These are phyloP conservation scores for Bubo bubo DNA, from an alignment of 2,113 vertebrate species.

Conservation along the genomic window DNA sequence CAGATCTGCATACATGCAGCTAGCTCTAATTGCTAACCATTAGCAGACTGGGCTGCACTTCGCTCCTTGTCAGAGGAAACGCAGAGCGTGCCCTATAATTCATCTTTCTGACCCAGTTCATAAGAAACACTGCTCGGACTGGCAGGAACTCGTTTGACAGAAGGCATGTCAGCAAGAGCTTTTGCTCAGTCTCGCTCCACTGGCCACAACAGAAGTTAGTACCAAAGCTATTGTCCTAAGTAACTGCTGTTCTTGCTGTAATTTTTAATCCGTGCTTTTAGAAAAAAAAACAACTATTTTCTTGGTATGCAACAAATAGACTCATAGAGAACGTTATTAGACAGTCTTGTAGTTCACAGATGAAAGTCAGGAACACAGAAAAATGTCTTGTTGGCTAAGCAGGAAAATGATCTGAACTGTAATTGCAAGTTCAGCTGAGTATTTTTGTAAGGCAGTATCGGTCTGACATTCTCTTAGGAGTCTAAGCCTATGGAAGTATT, in stretches of 20 bases:
- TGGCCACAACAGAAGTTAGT: background rate
- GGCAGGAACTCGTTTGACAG: conserved; percentile 24
- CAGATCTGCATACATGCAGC: background rate
- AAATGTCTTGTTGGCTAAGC: background rate
- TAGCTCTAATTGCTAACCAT: background rate
- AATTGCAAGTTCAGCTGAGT: background rate
- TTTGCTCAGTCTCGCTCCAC: conserved; percentile 36
- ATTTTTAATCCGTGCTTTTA: background rate
- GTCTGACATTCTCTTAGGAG: background rate
- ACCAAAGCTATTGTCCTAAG: background rate
- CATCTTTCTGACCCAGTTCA: conserved; percentile 12
- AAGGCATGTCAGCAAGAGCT: conserved; percentile 39
- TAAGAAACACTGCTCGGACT: background rate
- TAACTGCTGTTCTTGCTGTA: background rate
- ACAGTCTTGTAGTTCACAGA: background rate
- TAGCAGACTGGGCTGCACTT: background rate
- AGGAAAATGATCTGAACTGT: background rate
- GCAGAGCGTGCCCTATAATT: background rate
- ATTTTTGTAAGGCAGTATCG: background rate
- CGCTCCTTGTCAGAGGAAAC: background rate
- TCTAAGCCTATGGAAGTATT: background rate
- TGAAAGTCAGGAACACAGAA: background rate
- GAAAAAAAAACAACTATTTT: background rate
- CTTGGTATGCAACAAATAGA: background rate
- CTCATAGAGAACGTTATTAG: background rate